phyloP scores from a whole-genome alignment of 2,113 vertebrate species.

The Alethe diademata region DNA sequence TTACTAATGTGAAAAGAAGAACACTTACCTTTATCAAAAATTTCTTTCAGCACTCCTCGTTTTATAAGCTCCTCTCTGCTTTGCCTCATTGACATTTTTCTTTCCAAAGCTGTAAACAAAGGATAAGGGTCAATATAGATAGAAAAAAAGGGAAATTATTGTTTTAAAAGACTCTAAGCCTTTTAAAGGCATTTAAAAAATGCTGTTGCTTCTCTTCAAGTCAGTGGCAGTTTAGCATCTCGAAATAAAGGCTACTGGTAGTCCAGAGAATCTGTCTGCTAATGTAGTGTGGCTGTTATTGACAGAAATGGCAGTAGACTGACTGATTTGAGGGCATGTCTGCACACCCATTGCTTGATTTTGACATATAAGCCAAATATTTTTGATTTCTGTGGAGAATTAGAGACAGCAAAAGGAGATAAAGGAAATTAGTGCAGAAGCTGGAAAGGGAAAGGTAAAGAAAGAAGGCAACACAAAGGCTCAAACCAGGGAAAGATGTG shows the following conservation, averaged over 20 bases:
- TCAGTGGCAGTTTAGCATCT: background rate
- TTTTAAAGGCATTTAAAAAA: background rate
- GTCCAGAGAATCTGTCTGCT: background rate
- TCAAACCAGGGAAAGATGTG: background rate
- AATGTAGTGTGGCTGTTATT: background rate
- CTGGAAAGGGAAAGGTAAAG: background rate
- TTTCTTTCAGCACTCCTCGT: constrained; percentile 95
- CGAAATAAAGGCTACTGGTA: background rate
- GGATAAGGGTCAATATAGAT: constrained; percentile 20
- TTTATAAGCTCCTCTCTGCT: constrained; percentile 98
- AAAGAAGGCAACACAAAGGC: background rate
- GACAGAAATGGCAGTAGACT: background rate
- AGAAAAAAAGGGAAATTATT: background rate
- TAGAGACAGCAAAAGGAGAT: background rate
- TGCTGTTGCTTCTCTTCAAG: background rate
- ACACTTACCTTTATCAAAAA: constrained; percentile 95
- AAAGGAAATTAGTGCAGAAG: background rate
- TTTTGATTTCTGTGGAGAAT: background rate
- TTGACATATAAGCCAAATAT: background rate
- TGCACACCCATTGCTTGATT: background rate
- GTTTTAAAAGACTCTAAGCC: background rate
- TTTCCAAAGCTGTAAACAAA: constrained; percentile 87
- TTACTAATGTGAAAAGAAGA: background rate
- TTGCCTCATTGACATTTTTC: constrained; percentile 97
- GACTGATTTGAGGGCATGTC: background rate